Base-by-base conservation (phyloP, 2,797 vertebrate genomes). In the Molossus molossus region DNA sequence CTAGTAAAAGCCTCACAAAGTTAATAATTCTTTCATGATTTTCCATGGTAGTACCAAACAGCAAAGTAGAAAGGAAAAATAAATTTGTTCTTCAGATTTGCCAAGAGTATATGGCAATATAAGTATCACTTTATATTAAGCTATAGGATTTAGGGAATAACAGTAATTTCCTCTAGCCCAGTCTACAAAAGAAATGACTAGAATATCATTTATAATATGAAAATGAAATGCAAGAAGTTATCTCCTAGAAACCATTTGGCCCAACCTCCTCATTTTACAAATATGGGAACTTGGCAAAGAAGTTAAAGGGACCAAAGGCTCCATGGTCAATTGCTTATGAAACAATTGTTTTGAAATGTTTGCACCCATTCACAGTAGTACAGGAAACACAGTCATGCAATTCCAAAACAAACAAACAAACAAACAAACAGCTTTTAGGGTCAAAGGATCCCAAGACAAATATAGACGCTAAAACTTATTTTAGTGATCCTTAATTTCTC, bases 61-160 rank as follows among this genome's bases (percentile, higher is more conserved):
- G 15, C 55, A 90, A 86, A 91, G 21, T 3, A 73, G 60, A 73
- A 91, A 77, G 29, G 33, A 91, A n/a, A 94, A 79, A 67, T 57
- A 67, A 75, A 94, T 55, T 65, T 97, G 75, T 93, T 89, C 48
- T 95, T 79, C 50, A 87, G 58, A 64, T 82, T 58, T 83, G 53
- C 1, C 33, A 82, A 87, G 93, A 93, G 5, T 65, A 87, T 14
- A 33, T 45, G 50, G 45, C 91, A 94, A 90, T 57, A 9, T 57
- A 94, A 72, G 25, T 58, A 72, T n/a, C 12, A 84, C 45, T 62
- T 69, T 76, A 81, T 69, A 94, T 55, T 81, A 70, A 87, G 69
- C 55, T 65, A 73, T 1, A 84, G 40, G 27, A 85, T 45, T 95
- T 87, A 77, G 18, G 6, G 12, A 18, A 57, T 65, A 92, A 86